Evolutionary conservation across 2,113 vertebrate genomes (phyloP).

Genomic region (Hiodon alosoides): DNA sequence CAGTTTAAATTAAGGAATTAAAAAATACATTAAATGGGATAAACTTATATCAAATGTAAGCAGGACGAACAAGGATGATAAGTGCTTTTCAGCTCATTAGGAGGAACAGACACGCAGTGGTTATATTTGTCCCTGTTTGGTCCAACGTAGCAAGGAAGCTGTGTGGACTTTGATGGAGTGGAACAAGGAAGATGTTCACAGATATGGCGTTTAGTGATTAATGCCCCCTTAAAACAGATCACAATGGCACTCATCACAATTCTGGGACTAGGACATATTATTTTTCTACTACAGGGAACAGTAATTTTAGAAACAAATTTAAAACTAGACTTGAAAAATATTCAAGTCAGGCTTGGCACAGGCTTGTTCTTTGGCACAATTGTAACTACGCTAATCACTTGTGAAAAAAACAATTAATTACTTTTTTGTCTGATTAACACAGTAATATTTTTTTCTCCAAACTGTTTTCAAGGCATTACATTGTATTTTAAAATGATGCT

Average conservation of each 20-base stretch:
- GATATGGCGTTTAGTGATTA: not conserved
- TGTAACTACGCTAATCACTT: too few species aligned
- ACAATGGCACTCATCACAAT: not conserved
- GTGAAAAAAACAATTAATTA: not conserved
- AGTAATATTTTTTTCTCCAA: too few species aligned
- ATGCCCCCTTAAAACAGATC: not conserved
- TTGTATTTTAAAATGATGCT: too few species aligned
- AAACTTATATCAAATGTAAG: too few species aligned
- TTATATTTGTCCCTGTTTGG: conserved; percentile 3
- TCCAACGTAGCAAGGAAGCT: not conserved
- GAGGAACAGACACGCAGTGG: conserved; percentile 13
- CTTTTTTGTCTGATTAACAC: too few species aligned
- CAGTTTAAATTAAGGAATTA: too few species aligned
- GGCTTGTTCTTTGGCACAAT: too few species aligned
- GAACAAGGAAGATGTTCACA: not conserved
- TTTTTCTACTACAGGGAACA: not conserved
- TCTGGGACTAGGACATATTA: not conserved
- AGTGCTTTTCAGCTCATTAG: conserved; percentile 18
- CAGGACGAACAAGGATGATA: too few species aligned
- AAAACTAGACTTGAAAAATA: not conserved
- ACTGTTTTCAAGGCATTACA: too few species aligned
- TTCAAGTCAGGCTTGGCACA: too few species aligned
- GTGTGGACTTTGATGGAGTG: conserved; percentile 13
- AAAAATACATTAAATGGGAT: too few species aligned
- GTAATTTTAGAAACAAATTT: not conserved